These are phyloP conservation scores for Siderastrea siderea DNA, from an alignment of 92 coral and sea anemone genomes.

Conservation along the genomic window DNA sequence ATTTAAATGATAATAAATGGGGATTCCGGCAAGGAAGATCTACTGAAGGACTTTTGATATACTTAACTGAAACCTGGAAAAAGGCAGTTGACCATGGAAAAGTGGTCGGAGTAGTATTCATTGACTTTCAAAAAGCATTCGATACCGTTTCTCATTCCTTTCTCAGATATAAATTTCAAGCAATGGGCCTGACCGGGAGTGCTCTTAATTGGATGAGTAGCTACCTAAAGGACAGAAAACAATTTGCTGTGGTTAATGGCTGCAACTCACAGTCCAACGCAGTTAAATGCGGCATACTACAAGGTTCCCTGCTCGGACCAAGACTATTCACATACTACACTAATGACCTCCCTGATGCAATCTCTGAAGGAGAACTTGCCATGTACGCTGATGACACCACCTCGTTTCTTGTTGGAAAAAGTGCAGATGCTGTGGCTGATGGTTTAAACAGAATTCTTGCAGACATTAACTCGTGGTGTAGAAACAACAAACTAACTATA, in stretches of 20 bases:
- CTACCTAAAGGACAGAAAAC: slow-evolving; percentile 42
- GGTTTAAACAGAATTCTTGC: slow-evolving; percentile 9
- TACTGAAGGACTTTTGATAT: slow-evolving; percentile 58
- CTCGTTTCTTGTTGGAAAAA: slow-evolving; percentile 19
- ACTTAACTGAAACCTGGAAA: slow-evolving; percentile 73
- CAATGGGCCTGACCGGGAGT: slow-evolving; percentile 54
- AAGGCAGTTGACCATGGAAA: slow-evolving; percentile 59
- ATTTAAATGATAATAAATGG: slow-evolving; percentile 63
- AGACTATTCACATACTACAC: slow-evolving; percentile 34
- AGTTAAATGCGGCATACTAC: slow-evolving; percentile 60
- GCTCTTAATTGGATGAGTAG: slow-evolving; percentile 54
- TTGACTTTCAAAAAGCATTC: slow-evolving; percentile 68
- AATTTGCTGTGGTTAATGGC: slow-evolving; percentile 30
- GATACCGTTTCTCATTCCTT: slow-evolving; percentile 65
- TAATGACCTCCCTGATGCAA: slow-evolving; percentile 27
- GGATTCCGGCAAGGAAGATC: slow-evolving; percentile 75
- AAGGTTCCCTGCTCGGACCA: slow-evolving; percentile 66
- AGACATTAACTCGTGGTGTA: slow-evolving; percentile 44
- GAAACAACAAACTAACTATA: slow-evolving; percentile 56
- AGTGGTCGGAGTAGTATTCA: slow-evolving; percentile 59
- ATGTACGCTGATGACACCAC: slow-evolving; percentile 59
- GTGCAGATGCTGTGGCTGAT: slow-evolving; percentile 41
- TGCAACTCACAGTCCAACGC: slow-evolving; percentile 17
- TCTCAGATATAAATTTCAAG: slow-evolving; percentile 54
- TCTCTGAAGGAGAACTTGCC: slow-evolving; percentile 48